A percentile compares a stretch with the other conserved stretches of the same genome.
phyloP scores from a whole-genome alignment of 1,140 invertebrate genomes.

The Thereuonema tuberculata region DNA sequence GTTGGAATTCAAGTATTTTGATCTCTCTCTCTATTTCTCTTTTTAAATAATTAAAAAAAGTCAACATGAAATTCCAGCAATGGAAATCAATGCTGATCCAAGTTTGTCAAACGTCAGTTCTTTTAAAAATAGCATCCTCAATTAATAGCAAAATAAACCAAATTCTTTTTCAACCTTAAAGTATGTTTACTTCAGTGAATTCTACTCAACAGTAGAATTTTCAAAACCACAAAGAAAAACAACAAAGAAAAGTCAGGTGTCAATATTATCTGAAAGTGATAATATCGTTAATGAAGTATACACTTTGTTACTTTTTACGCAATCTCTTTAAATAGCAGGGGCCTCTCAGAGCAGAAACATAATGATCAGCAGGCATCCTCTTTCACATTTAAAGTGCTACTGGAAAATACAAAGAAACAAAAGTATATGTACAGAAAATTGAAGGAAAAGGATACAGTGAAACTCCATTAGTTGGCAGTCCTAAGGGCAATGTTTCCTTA shows the following conservation, averaged over 20 bases:
- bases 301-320: background rate
- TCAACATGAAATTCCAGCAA: too few species aligned
- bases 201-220: background rate
- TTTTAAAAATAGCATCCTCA: constrained; percentile 18
- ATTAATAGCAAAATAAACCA: constrained; percentile 20
- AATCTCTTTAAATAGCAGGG: background rate
- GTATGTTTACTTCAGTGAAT: constrained; percentile 3
- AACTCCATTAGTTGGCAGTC: background rate
- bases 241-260: constrained; percentile 7
- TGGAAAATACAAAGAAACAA: too few species aligned
- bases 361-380: background rate
- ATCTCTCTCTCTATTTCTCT: too few species aligned
- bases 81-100: background rate
- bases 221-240: background rate
- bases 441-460: background rate
- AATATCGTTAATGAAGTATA: background rate
- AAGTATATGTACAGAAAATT: background rate
- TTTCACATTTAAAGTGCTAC: too few species aligned
- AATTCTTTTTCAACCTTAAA: constrained; percentile 17
- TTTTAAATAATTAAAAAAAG: too few species aligned
- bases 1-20: background rate
- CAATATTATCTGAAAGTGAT: constrained; percentile 2
- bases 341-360: background rate
- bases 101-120: background rate
- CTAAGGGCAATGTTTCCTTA: background rate